Percentiles rank a stretch among this genome's conserved stretches.
phyloP scores from a whole-genome alignment of 2,797 vertebrate genomes.

The Fistularia tabacaria region DNA sequence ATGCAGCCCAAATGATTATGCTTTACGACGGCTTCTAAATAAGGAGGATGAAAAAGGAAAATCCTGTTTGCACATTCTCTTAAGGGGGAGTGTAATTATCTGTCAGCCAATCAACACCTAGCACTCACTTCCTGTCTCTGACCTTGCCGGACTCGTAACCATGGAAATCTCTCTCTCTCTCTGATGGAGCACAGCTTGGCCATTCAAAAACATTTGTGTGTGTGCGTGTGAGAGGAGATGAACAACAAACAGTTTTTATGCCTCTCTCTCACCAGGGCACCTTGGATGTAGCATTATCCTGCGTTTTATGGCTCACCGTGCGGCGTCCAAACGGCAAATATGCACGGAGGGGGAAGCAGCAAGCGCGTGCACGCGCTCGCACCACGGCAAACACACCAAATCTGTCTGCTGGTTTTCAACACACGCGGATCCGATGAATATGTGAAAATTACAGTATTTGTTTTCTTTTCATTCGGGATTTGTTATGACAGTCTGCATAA shows the following conservation, averaged over 20 bases:
- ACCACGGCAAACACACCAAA: slow-evolving; percentile 3
- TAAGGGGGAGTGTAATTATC: slow-evolving; percentile 74
- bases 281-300: slow-evolving; percentile 44
- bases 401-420: slow-evolving; percentile 18
- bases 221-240: slow-evolving; percentile 12
- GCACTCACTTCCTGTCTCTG: slow-evolving; percentile 67
- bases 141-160: slow-evolving; percentile 72
- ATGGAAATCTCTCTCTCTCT: slow-evolving; percentile 60
- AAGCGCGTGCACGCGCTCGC: background rate
- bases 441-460: slow-evolving; percentile 48
- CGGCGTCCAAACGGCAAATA: slow-evolving; percentile 48
- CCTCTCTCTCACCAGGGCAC: slow-evolving; percentile 39
- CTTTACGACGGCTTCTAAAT: slow-evolving; percentile 53
- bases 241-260: slow-evolving; percentile 41
- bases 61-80: slow-evolving; percentile 58
- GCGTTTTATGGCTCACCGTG: slow-evolving; percentile 41
- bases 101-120: slow-evolving; percentile 63
- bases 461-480: slow-evolving; percentile 52
- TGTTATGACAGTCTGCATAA: slow-evolving; percentile 59
- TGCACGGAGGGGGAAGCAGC: slow-evolving; percentile 9
- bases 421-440: too few species aligned
- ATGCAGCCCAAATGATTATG: slow-evolving; percentile 56
- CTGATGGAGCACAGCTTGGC: slow-evolving; percentile 38
- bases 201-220: slow-evolving; percentile 24
- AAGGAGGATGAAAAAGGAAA: slow-evolving; percentile 26